Evolutionary conservation across 2,113 vertebrate genomes (phyloP).

Genomic region (Ursus arctos): DNA sequence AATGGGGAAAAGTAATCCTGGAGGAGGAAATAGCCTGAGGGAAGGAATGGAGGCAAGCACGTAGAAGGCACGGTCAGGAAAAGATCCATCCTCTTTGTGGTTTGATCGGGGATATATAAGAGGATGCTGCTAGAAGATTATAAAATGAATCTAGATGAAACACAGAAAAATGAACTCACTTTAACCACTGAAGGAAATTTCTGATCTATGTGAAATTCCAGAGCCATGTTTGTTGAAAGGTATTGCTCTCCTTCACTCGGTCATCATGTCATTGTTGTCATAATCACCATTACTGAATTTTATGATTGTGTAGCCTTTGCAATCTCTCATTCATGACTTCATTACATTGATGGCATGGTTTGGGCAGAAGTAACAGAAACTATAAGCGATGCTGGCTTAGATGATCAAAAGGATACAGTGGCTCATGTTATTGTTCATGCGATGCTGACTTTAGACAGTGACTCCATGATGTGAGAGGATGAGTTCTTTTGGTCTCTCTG

Average conservation of each 20-base stretch:
- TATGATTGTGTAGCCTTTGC: not conserved
- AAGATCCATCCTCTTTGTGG: not conserved
- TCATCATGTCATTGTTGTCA: not conserved
- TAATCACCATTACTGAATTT: not conserved
- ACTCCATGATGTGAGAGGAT: not conserved
- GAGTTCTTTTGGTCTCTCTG: not conserved
- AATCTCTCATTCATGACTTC: not conserved
- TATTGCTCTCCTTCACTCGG: not conserved
- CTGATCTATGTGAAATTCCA: not conserved
- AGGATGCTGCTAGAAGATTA: not conserved
- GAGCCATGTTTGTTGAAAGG: not conserved
- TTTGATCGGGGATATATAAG: not conserved
- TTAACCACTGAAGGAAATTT: not conserved
- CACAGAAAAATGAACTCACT: not conserved
- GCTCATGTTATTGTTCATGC: not conserved
- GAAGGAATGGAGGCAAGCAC: not conserved
- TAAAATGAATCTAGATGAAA: not conserved
- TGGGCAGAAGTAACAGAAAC: not conserved
- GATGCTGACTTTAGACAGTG: not conserved
- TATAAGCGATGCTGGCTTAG: not conserved
- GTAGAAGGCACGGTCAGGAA: not conserved
- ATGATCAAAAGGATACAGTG: not conserved
- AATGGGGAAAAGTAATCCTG: not conserved
- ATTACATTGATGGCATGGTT: not conserved
- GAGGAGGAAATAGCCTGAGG: not conserved